Conservation (phyloP, 2,797 vertebrate species). For the Microctenopoma lineatum region DNA sequence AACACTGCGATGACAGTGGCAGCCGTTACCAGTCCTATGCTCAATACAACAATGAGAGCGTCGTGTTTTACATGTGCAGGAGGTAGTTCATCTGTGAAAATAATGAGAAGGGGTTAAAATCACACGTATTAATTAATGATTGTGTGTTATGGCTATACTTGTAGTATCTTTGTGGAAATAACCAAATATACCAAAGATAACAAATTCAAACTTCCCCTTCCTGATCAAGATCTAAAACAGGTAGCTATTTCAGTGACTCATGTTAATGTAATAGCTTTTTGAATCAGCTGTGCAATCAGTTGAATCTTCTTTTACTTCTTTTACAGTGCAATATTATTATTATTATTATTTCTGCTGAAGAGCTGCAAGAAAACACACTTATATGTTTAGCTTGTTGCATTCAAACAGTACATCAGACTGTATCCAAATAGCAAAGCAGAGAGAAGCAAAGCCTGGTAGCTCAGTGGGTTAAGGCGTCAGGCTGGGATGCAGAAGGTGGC, state of each 20-base stretch:
- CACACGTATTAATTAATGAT: not conserved
- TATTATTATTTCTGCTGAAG: not conserved
- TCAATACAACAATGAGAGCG: conserved; percentile 11
- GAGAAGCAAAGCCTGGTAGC: too few relatives aligned
- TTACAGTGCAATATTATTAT: not conserved
- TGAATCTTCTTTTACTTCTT: not conserved
- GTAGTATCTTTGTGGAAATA: conserved; percentile 57
- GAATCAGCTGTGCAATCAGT: not conserved
- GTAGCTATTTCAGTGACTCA: not conserved
- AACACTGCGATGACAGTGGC: conserved; percentile 8
- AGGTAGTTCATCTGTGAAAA: conserved; percentile 70
- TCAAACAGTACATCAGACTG: not conserved
- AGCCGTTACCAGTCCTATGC: conserved; percentile 15
- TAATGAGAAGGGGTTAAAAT: conserved; percentile 6
- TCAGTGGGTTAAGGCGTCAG: too few relatives aligned
- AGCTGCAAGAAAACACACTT: not conserved
- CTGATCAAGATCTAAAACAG: conserved; percentile 8
- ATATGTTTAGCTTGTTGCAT: not conserved
- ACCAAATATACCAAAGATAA: conserved; percentile 52
- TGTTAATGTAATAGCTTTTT: not conserved
- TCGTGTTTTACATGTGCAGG: not conserved
- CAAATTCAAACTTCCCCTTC: conserved; percentile 40
- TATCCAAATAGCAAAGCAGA: not conserved
- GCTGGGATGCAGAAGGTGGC: too few relatives aligned
- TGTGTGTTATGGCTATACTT: not conserved